Evolutionary conservation across 2,888 invertebrate species (phyloP).

Genomic region (Tribolium freemani): DNA sequence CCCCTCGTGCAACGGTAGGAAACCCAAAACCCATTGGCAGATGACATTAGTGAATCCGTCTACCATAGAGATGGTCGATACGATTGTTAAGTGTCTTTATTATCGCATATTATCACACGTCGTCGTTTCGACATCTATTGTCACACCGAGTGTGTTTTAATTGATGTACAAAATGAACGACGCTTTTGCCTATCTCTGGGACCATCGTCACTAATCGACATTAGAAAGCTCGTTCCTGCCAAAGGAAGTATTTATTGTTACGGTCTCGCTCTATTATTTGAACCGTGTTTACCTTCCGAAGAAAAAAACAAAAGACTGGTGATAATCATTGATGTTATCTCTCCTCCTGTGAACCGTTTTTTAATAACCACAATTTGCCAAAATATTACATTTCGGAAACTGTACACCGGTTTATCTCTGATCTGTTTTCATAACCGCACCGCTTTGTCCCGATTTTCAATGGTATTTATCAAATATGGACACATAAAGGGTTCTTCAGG

Average conservation of each 20-base stretch:
- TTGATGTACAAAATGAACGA: slow-evolving; percentile 58
- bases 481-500: slow-evolving; percentile 53
- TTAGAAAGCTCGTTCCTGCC: slow-evolving; percentile 50
- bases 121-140: slow-evolving; percentile 60
- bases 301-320: slow-evolving; percentile 42
- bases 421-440: slow-evolving; percentile 42
- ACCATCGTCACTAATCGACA: slow-evolving; percentile 52
- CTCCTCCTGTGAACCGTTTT: not conserved
- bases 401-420: slow-evolving; percentile 50
- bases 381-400: slow-evolving; percentile 42
- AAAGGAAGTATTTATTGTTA: slow-evolving; percentile 51
- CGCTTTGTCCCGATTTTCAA: slow-evolving; percentile 2
- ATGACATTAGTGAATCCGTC: slow-evolving; percentile 54
- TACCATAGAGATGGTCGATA: slow-evolving; percentile 56
- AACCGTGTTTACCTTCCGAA: slow-evolving; percentile 45
- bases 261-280: slow-evolving; percentile 49
- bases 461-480: slow-evolving; percentile 1
- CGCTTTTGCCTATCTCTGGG: slow-evolving; percentile 48
- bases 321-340: slow-evolving; percentile 25
- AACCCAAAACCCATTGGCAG: slow-evolving; percentile 55
- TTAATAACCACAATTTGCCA: not conserved
- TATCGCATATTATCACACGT: slow-evolving; percentile 48
- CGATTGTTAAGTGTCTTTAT: slow-evolving; percentile 58
- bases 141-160: slow-evolving; percentile 59
- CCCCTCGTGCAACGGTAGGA: slow-evolving; percentile 53